These are phyloP conservation scores for Gopherus flavomarginatus DNA, from an alignment of 2,113 vertebrate genomes.

Conservation along the genomic window DNA sequence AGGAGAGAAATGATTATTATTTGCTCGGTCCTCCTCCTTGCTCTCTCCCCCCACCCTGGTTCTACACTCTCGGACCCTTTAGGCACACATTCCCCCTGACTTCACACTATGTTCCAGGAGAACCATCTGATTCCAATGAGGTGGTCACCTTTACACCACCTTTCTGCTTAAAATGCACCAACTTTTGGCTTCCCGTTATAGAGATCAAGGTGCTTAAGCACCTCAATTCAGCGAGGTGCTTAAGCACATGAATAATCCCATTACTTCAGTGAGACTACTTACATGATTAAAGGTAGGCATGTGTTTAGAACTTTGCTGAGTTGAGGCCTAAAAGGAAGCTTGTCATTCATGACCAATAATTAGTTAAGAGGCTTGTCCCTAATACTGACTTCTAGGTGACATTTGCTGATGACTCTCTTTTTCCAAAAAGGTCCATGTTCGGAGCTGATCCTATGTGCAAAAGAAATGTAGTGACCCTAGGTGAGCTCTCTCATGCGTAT, in stretches of 20 bases:
- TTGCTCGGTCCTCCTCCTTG: background rate
- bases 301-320: conserved; percentile 45
- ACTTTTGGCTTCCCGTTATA: background rate
- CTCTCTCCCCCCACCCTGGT: background rate
- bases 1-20: background rate
- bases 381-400: background rate
- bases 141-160: background rate
- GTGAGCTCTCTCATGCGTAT: accelerated
- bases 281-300: background rate
- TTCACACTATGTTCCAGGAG: background rate
- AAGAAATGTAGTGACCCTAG: background rate
- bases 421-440: background rate
- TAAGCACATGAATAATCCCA: background rate
- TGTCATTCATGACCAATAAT: background rate
- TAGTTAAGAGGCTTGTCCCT: conserved; percentile 6
- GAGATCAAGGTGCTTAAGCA: too few species aligned
- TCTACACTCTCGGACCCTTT: conserved; percentile 14
- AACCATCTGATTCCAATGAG: background rate
- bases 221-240: background rate
- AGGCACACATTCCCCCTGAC: conserved; percentile 27
- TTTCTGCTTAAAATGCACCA: background rate
- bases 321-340: conserved; percentile 14
- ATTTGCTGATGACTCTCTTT: background rate
- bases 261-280: conserved; percentile 41
- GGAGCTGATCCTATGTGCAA: background rate